Base-by-base conservation (phyloP, 1,140 invertebrate species). In the Trissolcus basalis region DNA sequence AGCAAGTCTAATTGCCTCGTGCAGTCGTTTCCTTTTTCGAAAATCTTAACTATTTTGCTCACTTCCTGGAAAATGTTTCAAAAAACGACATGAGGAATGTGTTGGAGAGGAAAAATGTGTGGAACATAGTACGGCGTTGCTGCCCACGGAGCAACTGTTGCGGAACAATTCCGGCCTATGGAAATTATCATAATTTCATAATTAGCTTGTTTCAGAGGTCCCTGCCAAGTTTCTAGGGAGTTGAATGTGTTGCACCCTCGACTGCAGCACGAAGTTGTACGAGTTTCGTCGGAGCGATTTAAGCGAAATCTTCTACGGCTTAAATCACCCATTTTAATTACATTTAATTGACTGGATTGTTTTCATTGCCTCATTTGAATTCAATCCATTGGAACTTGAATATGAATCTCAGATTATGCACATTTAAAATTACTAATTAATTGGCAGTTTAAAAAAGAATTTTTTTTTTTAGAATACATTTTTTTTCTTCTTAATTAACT, bases 131-230 rank as follows among this genome's bases (percentile, higher is more conserved):
- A 27, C 19, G 19, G 19, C 19, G 19, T 6, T 33, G 49, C 15
- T 60, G 39, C 16, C 27, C 50, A 27, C 5, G 51, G n/a, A 70
- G 35, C 67, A 70, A 70, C 51, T 70, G 67, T 61, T 50, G 51
- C 14, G 56, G 58, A 70, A 71, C 68, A 63, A 45, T 39, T 71
- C 19, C 19, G 19, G 47, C 47, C 14, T 49, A 56, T 50, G 36
- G 51, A 74, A 78, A 81, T 81, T 80, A 80, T 72, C 79, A 81
- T 81, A 83, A 83, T 83, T 83, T 83, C 79, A 81, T 81, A 83
- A 83, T 81, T 83, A 83, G 76, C 72, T 74, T 65, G 63, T 81
- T 77, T 73, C 60, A 78, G 70, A 68, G 75, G 77, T 74, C 77
- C 64, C 77, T 53, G 64, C 60, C 41, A 49, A 61, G 75, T 77